Evolutionary conservation across 2,888 invertebrate species (phyloP).

Genomic region (Trissolcus brochymenae): DNA sequence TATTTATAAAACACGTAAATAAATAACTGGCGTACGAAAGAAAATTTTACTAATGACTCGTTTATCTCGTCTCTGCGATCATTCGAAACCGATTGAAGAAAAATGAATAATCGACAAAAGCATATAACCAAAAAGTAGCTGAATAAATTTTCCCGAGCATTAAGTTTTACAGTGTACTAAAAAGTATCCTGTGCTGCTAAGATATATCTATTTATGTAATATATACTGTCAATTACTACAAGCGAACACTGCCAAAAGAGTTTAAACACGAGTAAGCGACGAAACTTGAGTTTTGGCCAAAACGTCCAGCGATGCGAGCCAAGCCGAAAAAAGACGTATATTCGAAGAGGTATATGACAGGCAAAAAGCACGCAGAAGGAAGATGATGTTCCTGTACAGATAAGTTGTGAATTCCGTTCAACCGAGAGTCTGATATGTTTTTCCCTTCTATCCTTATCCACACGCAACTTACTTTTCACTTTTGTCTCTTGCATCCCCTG

Average conservation of each 20-base stretch:
- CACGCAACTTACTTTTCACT: slow-evolving; percentile 28
- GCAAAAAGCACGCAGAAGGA: slow-evolving; percentile 3
- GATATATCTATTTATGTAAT: slow-evolving; percentile 38
- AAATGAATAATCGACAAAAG: neutral
- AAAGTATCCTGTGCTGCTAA: slow-evolving; percentile 12
- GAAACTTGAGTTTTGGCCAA: slow-evolving; percentile 31
- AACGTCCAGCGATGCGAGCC: slow-evolving; percentile 52
- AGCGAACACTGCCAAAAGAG: slow-evolving; percentile 28
- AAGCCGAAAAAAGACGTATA: slow-evolving; percentile 63
- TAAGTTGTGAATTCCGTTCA: slow-evolving; percentile 68
- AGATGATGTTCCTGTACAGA: slow-evolving; percentile 30
- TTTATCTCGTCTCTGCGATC: too few species aligned
- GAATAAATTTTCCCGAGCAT: slow-evolving; percentile 33
- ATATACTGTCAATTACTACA: slow-evolving; percentile 46
- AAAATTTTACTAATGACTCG: too few species aligned
- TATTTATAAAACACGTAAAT: too few species aligned
- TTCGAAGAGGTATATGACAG: slow-evolving; percentile 54
- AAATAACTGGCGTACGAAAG: too few species aligned
- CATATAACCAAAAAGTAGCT: slow-evolving; percentile 28
- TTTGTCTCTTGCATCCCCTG: slow-evolving; percentile 13
- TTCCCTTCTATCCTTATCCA: slow-evolving; percentile 28
- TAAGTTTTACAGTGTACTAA: slow-evolving; percentile 30
- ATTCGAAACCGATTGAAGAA: neutral
- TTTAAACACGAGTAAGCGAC: slow-evolving; percentile 20
- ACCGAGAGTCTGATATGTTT: slow-evolving; percentile 32